Evolutionary conservation across 2,888 invertebrate genomes (phyloP).

Genomic region (Anticlea derivata): DNA sequence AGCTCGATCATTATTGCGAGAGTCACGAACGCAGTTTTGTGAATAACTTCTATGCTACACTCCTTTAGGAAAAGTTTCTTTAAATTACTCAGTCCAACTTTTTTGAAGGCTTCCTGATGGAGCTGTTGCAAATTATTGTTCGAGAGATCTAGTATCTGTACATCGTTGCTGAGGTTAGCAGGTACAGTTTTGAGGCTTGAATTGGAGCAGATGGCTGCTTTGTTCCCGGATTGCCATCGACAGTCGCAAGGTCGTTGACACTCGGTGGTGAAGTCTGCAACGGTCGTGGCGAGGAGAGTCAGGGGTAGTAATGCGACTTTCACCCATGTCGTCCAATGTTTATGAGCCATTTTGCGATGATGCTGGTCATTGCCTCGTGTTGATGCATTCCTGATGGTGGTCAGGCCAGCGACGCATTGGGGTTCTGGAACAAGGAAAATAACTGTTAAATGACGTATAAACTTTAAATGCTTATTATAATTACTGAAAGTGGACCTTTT

Average conservation of each 20-base stretch:
- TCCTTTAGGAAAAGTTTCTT: constrained; percentile 91
- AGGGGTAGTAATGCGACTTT: constrained; percentile 65
- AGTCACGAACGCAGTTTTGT: constrained; percentile 89
- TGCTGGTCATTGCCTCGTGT: constrained; percentile 75
- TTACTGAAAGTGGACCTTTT: too few species aligned
- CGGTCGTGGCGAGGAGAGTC: constrained; percentile 59
- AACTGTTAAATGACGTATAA: background rate
- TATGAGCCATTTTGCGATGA: constrained; percentile 77
- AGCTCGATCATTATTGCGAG: constrained; percentile 91
- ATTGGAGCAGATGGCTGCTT: constrained; percentile 91
- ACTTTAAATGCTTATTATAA: background rate
- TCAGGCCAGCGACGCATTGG: constrained; percentile 62
- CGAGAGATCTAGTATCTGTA: constrained; percentile 89
- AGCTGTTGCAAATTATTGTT: constrained; percentile 87
- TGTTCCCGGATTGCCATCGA: constrained; percentile 93
- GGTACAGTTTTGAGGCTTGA: constrained; percentile 88
- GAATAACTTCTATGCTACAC: constrained; percentile 88
- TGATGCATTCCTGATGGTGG: constrained; percentile 70
- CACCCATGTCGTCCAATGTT: constrained; percentile 79
- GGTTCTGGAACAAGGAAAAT: constrained; percentile 64
- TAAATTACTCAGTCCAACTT: constrained; percentile 89
- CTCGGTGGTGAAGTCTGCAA: constrained; percentile 83
- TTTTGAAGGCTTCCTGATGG: constrained; percentile 86
- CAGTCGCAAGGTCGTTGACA: constrained; percentile 91
- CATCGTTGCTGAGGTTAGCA: constrained; percentile 87